Conservation (phyloP, 2,797 vertebrate species). For the Sebastes reedi region DNA sequence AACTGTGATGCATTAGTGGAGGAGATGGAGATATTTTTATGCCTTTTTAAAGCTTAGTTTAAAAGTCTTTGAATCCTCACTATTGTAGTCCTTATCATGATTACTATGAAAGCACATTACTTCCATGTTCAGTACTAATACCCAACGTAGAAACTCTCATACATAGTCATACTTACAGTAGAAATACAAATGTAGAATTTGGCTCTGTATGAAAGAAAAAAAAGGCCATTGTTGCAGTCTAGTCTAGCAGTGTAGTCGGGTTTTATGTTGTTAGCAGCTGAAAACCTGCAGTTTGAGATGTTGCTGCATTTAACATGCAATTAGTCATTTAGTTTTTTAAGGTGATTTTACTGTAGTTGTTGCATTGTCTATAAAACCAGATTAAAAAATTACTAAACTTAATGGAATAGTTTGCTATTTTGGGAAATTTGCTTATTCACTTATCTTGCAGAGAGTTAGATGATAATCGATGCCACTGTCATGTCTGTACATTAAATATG, state of each 20-base stretch:
- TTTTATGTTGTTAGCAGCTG: not conserved
- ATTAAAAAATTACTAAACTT: no score
- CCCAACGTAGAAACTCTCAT: not conserved
- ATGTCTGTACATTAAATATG: not conserved
- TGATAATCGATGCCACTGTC: not conserved
- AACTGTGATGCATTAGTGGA: constrained; percentile 29
- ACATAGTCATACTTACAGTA: not conserved
- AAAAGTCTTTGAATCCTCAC: constrained; percentile 14
- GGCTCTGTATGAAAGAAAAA: not conserved
- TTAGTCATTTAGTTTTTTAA: not conserved
- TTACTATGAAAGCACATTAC: not conserved
- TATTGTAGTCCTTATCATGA: not conserved
- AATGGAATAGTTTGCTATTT: not conserved
- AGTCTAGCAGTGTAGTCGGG: not conserved
- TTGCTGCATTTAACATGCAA: not conserved
- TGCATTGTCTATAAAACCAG: not conserved
- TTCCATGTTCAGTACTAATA: not conserved
- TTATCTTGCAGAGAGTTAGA: not conserved
- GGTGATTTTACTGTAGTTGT: not conserved
- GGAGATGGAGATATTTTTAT: not conserved
- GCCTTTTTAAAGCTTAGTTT: constrained; percentile 2
- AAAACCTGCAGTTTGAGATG: not conserved
- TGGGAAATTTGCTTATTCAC: not conserved
- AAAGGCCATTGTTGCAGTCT: not conserved
- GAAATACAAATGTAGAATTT: not conserved